Conservation (phyloP, 2,113 vertebrate genomes). For the Murina feae region DNA sequence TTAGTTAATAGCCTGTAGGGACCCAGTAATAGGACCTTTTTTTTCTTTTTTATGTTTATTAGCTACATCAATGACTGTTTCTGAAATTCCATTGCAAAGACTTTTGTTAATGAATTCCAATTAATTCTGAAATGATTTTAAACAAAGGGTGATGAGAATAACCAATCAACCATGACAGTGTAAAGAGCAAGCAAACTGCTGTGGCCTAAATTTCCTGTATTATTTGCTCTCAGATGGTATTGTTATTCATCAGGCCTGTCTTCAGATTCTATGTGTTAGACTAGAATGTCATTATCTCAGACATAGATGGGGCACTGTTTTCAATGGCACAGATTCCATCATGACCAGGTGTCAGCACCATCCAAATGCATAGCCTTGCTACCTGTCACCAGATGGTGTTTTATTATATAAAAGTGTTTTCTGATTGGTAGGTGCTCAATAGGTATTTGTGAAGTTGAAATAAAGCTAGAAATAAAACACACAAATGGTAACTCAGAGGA, state of each 20-base stretch:
- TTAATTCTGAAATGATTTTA: conserved; percentile 91
- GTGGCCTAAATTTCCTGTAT: conserved; percentile 84
- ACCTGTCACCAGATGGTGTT: conserved; percentile 22
- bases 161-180: conserved; percentile 87
- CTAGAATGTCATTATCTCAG: conserved; percentile 41
- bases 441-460: conserved; percentile 25
- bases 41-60: conserved; percentile 90
- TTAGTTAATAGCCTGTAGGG: conserved; percentile 87
- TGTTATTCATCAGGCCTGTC: conserved; percentile 74
- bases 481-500: not conserved
- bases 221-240: conserved; percentile 78
- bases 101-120: conserved; percentile 88
- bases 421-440: not conserved
- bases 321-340: conserved; percentile 28
- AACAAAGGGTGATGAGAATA: conserved; percentile 90
- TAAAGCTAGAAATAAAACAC: not conserved
- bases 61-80: conserved; percentile 90
- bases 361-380: not conserved
- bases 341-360: conserved; percentile 39
- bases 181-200: conserved; percentile 81
- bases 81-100: conserved; percentile 86
- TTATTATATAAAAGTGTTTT: not conserved
- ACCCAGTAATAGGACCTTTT: conserved; percentile 85
- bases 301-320: not conserved
- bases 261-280: conserved; percentile 64